Evolutionary conservation across 2,888 invertebrate genomes (phyloP).

Genomic region (Emmelina monodactyla): DNA sequence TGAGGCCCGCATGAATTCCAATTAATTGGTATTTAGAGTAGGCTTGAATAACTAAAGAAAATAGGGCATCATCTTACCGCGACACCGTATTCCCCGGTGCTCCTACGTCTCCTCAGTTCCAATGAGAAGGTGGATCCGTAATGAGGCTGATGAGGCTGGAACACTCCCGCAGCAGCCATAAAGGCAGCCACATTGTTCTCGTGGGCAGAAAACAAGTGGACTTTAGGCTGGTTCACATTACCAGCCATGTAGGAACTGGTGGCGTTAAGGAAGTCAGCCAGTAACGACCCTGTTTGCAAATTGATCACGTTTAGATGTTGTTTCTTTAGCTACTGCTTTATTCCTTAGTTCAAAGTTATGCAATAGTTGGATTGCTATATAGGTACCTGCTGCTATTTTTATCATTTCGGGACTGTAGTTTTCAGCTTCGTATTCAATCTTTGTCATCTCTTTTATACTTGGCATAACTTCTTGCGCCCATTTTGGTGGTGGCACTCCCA

Average conservation of each 20-base stretch:
- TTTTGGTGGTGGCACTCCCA: slow-evolving; percentile 36
- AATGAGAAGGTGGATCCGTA: slow-evolving; percentile 64
- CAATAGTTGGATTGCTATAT: no score
- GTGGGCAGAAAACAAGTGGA: slow-evolving; percentile 67
- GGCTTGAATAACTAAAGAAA: no score
- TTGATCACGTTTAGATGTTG: neutral
- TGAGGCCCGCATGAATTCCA: no score
- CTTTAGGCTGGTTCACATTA: slow-evolving; percentile 35
- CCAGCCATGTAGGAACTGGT: slow-evolving; percentile 41
- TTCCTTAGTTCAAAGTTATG: no score
- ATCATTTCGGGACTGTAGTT: slow-evolving; percentile 38
- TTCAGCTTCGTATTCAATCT: slow-evolving; percentile 46
- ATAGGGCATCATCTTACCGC: no score
- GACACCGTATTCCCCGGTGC: slow-evolving; percentile 39
- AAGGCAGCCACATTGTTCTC: slow-evolving; percentile 70
- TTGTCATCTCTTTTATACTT: slow-evolving; percentile 48
- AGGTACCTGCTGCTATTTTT: slow-evolving; percentile 39
- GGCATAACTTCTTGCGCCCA: slow-evolving; percentile 48
- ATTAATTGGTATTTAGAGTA: no score
- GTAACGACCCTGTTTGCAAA: slow-evolving; percentile 40
- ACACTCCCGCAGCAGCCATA: slow-evolving; percentile 63
- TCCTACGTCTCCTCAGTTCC: slow-evolving; percentile 46
- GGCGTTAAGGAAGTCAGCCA: slow-evolving; percentile 59
- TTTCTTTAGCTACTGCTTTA: neutral
- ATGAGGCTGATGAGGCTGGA: slow-evolving; percentile 62